Conservation (phyloP, 2,797 vertebrate species). For the Gallirallus australis region DNA sequence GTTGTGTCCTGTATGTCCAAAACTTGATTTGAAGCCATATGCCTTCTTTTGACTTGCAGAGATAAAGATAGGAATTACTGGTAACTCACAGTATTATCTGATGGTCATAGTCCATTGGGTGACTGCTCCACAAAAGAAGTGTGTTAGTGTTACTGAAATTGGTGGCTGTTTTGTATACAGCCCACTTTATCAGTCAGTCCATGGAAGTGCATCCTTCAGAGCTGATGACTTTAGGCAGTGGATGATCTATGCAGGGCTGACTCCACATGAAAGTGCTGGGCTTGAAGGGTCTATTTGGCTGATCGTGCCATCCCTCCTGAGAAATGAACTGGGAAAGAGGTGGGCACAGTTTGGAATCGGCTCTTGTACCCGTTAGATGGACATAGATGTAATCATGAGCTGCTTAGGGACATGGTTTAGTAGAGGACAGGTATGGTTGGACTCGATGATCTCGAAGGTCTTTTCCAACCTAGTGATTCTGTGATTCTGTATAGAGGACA, state of each 20-base stretch:
- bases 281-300: not conserved
- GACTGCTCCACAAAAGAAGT: not conserved
- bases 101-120: not conserved
- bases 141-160: not conserved
- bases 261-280: not conserved
- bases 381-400: not conserved
- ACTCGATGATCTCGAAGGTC: too few relatives aligned
- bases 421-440: too few relatives aligned
- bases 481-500: too few relatives aligned
- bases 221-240: not conserved
- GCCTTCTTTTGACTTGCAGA: not conserved
- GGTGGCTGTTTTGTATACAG: not conserved
- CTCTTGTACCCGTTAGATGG: not conserved
- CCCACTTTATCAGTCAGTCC: not conserved
- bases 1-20: not conserved
- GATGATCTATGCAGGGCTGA: not conserved
- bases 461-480: too few relatives aligned
- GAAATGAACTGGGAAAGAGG: not conserved
- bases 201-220: not conserved
- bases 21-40: not conserved
- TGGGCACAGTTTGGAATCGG: fast-evolving
- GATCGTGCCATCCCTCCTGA: not conserved
- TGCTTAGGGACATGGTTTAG: too few relatives aligned
- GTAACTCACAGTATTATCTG: not conserved
- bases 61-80: not conserved